Evolutionary conservation across 2,113 vertebrate genomes (phyloP).

Genomic region (Ascaphus truei): DNA sequence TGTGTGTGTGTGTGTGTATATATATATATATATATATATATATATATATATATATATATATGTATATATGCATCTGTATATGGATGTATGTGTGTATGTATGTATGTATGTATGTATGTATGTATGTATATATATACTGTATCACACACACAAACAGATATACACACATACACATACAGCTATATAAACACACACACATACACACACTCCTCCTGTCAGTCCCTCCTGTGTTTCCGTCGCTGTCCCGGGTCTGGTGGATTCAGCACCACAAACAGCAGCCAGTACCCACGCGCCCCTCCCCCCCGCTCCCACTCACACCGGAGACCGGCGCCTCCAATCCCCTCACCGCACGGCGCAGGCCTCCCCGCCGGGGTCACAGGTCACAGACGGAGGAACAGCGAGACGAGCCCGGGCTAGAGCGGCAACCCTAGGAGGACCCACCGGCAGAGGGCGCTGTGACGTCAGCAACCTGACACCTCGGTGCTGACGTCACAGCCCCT

Average conservation of each 20-base stretch:
- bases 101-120: neutral
- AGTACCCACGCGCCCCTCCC: neutral
- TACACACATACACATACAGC: neutral
- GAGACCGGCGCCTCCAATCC: neutral
- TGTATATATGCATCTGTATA: too few relatives aligned
- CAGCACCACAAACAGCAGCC: neutral
- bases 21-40: too few relatives aligned
- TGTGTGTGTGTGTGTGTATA: too few relatives aligned
- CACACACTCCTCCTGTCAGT: neutral
- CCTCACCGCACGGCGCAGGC: neutral
- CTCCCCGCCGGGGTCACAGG: slow-evolving; percentile 9
- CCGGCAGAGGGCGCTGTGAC: neutral
- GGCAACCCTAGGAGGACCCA: slow-evolving; percentile 12
- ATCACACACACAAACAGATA: neutral
- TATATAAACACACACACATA: neutral
- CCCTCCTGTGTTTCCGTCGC: neutral
- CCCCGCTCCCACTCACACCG: neutral
- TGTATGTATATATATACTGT: neutral
- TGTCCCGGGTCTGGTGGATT: neutral
- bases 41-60: too few relatives aligned
- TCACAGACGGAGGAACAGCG: slow-evolving; percentile 1
- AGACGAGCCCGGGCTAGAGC: neutral
- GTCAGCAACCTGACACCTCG: neutral
- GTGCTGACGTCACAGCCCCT: neutral
- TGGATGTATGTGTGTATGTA: too few relatives aligned